Percentiles rank a stretch among this genome's conserved stretches.
Conservation (phyloP, 2,797 vertebrate genomes). For the Sebastes umbrosus region DNA sequence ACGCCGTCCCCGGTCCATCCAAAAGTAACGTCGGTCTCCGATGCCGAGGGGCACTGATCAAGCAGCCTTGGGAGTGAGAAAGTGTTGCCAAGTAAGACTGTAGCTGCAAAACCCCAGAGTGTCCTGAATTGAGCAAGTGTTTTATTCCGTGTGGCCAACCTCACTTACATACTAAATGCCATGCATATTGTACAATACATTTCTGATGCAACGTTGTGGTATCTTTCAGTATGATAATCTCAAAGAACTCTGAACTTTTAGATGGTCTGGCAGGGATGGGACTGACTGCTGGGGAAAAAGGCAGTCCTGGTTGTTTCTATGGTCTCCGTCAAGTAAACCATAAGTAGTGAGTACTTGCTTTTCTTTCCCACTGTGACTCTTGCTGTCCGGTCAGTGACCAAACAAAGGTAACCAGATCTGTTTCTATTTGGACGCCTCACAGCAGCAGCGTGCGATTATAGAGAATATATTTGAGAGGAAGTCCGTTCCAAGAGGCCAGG, state of each 20-base stretch:
- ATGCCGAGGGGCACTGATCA: too few species aligned
- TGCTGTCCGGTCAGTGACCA: constrained; percentile 50
- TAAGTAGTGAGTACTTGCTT: constrained; percentile 18
- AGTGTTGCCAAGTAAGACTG: background rate
- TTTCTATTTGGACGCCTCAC: constrained; percentile 59
- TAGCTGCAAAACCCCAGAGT: background rate
- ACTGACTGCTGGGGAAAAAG: background rate
- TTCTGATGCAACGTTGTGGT: background rate
- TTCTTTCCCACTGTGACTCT: constrained; percentile 26
- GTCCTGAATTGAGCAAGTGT: background rate
- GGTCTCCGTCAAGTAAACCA: constrained; percentile 16
- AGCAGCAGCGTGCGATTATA: constrained; percentile 35
- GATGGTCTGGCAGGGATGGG: background rate
- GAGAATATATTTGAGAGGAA: constrained; percentile 44
- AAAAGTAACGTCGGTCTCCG: too few species aligned
- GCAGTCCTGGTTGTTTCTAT: background rate
- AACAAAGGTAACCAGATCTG: constrained; percentile 50
- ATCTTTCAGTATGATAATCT: background rate
- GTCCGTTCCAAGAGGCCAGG: constrained; percentile 25
- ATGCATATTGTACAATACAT: background rate
- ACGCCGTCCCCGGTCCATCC: too few species aligned
- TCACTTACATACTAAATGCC: background rate
- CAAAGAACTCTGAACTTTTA: background rate
- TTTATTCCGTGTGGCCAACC: background rate
- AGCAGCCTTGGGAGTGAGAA: too few species aligned